Evolutionary conservation across 2,797 vertebrate species (phyloP).

Genomic region (Gymnoscopelus braueri): DNA sequence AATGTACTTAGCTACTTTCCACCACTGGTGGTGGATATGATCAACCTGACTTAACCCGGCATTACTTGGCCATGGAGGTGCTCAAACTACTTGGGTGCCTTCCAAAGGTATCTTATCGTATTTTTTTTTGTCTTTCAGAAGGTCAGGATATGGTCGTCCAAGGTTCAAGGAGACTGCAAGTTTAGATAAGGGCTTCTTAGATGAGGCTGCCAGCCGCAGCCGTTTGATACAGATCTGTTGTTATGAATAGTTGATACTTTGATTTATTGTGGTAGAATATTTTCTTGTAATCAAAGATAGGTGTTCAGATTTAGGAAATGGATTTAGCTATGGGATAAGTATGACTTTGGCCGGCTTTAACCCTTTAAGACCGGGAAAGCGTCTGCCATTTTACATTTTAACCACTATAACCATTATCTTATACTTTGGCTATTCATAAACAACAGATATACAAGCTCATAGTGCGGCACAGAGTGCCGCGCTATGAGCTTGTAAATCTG

Average conservation of each 20-base stretch:
- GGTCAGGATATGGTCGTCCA: slow-evolving; percentile 39
- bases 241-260: slow-evolving; percentile 11
- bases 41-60: background rate
- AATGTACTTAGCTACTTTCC: too few species aligned
- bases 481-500: too few species aligned
- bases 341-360: background rate
- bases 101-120: slow-evolving; percentile 38
- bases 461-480: too few species aligned
- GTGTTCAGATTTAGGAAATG: slow-evolving; percentile 22
- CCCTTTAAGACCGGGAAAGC: too few species aligned
- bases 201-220: slow-evolving; percentile 16
- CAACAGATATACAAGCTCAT: too few species aligned
- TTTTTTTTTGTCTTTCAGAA: background rate
- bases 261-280: slow-evolving; percentile 21
- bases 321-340: slow-evolving; percentile 12
- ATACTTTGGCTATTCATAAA: too few species aligned
- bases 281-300: slow-evolving; percentile 11
- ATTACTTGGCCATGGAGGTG: background rate
- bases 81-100: background rate
- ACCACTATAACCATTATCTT: too few species aligned
- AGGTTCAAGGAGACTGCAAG: slow-evolving; percentile 38
- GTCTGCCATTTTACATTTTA: too few species aligned
- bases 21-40: too few species aligned
- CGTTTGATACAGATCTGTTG: slow-evolving; percentile 2
- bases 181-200: slow-evolving; percentile 49